Evolutionary conservation across 2,113 vertebrate genomes (phyloP).

Genomic region (Ahaetulla prasina): DNA sequence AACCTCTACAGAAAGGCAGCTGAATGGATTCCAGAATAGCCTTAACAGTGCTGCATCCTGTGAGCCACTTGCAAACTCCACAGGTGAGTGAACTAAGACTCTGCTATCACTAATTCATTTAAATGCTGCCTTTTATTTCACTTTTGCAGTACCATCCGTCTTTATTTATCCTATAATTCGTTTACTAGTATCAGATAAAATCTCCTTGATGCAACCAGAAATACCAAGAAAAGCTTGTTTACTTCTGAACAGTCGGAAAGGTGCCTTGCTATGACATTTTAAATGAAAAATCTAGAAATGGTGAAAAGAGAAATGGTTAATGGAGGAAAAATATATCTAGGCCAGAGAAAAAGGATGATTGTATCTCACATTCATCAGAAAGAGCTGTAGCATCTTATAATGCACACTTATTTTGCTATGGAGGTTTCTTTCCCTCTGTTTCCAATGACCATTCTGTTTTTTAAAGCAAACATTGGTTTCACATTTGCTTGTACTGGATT

Average conservation of each 20-base stretch:
- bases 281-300: not conserved
- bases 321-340: not conserved
- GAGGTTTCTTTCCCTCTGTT: not conserved
- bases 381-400: not conserved
- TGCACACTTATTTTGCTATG: not conserved
- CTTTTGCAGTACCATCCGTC: constrained; percentile 13
- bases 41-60: constrained; percentile 49
- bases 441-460: not conserved
- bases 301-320: not conserved
- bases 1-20: constrained; percentile 60
- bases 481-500: not conserved
- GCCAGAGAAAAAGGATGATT: not conserved
- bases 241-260: not conserved
- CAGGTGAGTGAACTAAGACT: constrained; percentile 61
- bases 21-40: constrained; percentile 61
- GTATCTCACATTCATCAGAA: not conserved
- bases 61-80: constrained; percentile 54
- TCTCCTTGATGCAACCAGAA: not conserved
- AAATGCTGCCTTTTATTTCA: constrained; percentile 27
- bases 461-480: not conserved
- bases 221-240: not conserved
- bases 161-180: not conserved
- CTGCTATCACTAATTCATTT: constrained; percentile 11
- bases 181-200: not conserved
- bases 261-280: not conserved